These are phyloP conservation scores for Ichneumon xanthorius DNA, from an alignment of 2,888 invertebrate genomes.

Conservation along the genomic window DNA sequence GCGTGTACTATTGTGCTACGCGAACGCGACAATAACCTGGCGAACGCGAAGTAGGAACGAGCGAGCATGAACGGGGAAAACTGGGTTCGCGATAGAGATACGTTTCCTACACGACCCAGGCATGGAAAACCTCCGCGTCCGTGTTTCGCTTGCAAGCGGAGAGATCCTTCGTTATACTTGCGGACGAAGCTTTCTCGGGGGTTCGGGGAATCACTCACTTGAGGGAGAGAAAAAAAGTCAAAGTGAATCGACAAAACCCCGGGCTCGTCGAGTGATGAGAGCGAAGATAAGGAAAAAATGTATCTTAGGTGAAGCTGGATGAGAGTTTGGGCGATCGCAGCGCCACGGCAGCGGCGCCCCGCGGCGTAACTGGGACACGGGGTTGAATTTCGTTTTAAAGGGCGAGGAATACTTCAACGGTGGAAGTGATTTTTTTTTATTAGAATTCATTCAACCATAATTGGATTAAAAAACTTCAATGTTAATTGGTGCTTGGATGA, in stretches of 20 bases:
- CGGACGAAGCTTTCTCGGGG: not conserved
- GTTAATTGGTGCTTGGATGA: too few species aligned
- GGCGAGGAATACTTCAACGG: not conserved
- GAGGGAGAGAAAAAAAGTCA: not conserved
- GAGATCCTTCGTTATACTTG: not conserved
- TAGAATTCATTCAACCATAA: too few species aligned
- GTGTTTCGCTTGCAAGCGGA: not conserved
- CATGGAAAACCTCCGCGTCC: not conserved
- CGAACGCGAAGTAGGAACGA: slow-evolving; percentile 30
- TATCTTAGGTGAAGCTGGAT: not conserved
- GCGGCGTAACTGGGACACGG: not conserved
- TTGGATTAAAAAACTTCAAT: too few species aligned
- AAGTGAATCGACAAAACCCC: not conserved
- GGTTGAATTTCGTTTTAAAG: not conserved
- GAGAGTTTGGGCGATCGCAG: not conserved
- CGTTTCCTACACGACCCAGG: slow-evolving; percentile 12
- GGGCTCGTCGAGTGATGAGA: not conserved
- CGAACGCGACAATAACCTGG: slow-evolving; percentile 51
- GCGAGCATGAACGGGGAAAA: slow-evolving; percentile 37
- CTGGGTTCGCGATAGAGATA: slow-evolving; percentile 45
- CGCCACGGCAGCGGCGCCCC: not conserved
- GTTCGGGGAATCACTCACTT: not conserved
- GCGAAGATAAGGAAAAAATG: slow-evolving; percentile 6
- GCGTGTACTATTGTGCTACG: slow-evolving; percentile 21
- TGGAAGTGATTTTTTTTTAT: too few species aligned